Conservation (phyloP, 2,888 invertebrate genomes). For the Poecilus cupreus region DNA sequence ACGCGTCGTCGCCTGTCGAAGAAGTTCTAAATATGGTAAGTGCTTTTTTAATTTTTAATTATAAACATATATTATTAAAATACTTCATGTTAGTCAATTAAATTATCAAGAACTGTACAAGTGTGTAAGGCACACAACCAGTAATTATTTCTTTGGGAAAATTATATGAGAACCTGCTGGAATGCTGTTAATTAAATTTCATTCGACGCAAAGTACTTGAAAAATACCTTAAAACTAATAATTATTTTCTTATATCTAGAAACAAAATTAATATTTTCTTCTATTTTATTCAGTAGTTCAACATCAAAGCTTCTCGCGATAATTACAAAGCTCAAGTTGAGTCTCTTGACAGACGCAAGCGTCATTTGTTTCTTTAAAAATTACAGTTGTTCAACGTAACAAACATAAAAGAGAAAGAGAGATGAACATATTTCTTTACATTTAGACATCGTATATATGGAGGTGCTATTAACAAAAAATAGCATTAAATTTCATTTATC, state of each 20-base stretch:
- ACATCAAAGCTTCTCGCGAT: constrained; percentile 3
- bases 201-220: neutral
- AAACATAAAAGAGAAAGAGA: too few species aligned
- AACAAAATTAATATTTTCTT: constrained; percentile 30
- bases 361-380: too few species aligned
- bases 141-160: neutral
- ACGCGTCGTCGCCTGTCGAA: too few species aligned
- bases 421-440: neutral
- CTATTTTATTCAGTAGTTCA: constrained; percentile 19
- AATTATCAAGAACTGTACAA: neutral
- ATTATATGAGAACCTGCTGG: neutral
- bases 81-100: neutral
- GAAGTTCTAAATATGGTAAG: neutral
- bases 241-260: constrained; percentile 2
- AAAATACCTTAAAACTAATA: neutral
- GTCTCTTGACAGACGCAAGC: neutral
- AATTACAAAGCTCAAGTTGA: neutral
- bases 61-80: neutral
- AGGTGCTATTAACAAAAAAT: neutral
- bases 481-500: too few species aligned
- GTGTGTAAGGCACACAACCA: too few species aligned
- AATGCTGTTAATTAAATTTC: constrained; percentile 12
- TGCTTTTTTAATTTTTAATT: neutral
- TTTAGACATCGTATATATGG: neutral
- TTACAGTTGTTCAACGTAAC: too few species aligned